Evolutionary conservation across 2,113 vertebrate species (phyloP).

Genomic region (Lycocorax pyrrhopterus): DNA sequence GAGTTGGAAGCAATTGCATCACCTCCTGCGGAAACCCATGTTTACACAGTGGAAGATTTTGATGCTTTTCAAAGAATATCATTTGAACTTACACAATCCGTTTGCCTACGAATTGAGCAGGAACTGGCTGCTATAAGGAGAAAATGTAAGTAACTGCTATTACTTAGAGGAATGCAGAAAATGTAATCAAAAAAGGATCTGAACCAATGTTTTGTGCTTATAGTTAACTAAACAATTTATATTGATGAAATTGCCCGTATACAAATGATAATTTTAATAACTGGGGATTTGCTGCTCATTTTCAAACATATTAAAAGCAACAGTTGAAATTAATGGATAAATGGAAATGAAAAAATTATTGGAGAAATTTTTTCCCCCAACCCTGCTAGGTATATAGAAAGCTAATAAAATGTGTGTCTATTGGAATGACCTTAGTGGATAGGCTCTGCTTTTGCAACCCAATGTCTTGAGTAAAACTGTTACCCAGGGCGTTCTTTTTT

Average conservation of each 20-base stretch:
- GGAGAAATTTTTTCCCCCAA: background rate
- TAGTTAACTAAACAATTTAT: background rate
- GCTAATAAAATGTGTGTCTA: background rate
- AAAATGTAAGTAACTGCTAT: slow-evolving; percentile 80
- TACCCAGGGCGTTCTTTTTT: background rate
- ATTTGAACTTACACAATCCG: slow-evolving; percentile 92
- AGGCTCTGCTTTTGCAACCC: background rate
- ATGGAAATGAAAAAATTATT: background rate
- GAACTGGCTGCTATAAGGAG: slow-evolving; percentile 85
- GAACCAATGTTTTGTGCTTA: background rate
- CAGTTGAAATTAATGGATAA: background rate
- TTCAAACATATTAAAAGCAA: background rate
- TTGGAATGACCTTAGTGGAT: background rate
- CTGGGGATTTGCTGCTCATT: background rate
- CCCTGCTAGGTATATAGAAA: background rate
- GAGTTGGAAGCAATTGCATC: slow-evolving; percentile 95
- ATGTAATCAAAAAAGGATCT: background rate
- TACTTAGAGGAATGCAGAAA: background rate
- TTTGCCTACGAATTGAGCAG: slow-evolving; percentile 94
- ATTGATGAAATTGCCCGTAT: background rate
- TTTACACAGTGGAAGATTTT: slow-evolving; percentile 97
- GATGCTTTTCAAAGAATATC: slow-evolving; percentile 97
- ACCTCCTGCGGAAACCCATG: slow-evolving; percentile 85
- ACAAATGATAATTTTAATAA: background rate
- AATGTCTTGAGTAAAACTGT: background rate